phyloP scores from a whole-genome alignment of 1,140 invertebrate species.

The Drosophila guanche region DNA sequence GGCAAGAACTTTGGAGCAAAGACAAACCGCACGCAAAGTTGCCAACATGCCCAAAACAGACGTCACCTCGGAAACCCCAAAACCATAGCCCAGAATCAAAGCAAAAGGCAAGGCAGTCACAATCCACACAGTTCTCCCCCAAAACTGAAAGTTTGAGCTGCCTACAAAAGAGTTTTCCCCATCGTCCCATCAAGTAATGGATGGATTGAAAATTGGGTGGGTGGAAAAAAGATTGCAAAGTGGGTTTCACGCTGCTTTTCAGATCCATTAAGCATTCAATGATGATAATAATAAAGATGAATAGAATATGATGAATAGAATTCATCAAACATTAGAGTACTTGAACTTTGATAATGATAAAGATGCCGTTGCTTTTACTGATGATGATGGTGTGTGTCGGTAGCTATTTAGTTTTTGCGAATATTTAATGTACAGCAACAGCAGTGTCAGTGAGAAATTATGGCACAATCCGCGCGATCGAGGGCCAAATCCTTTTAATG shows the following conservation, averaged over 20 bases:
- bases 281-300: constrained; percentile 16
- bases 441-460: constrained; percentile 66
- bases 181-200: constrained; percentile 11
- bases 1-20: constrained; percentile 37
- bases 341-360: constrained; percentile 27
- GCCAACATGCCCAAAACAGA: constrained; percentile 71
- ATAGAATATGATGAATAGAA: constrained; percentile 26
- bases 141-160: constrained; percentile 47
- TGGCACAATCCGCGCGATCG: constrained; percentile 11
- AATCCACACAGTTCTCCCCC: neutral
- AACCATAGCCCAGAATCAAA: constrained; percentile 6
- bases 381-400: constrained; percentile 13
- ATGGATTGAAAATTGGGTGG: constrained; percentile 30
- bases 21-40: constrained; percentile 77
- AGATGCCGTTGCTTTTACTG: too few relatives aligned
- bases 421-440: constrained; percentile 56
- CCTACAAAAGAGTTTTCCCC: constrained; percentile 40
- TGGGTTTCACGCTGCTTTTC: constrained; percentile 46
- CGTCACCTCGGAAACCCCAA: constrained; percentile 62
- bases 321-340: constrained; percentile 34
- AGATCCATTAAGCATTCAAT: constrained; percentile 60
- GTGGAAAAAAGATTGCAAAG: constrained; percentile 5
- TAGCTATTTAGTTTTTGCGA: constrained; percentile 46
- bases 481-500: constrained; percentile 63
- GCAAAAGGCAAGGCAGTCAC: neutral